Percentiles rank a stretch among this genome's conserved stretches.
These are phyloP conservation scores for Ophiothrix spiculata DNA, from an alignment of 35 echinoderm and acorn worm genomes.

Conservation along the genomic window DNA sequence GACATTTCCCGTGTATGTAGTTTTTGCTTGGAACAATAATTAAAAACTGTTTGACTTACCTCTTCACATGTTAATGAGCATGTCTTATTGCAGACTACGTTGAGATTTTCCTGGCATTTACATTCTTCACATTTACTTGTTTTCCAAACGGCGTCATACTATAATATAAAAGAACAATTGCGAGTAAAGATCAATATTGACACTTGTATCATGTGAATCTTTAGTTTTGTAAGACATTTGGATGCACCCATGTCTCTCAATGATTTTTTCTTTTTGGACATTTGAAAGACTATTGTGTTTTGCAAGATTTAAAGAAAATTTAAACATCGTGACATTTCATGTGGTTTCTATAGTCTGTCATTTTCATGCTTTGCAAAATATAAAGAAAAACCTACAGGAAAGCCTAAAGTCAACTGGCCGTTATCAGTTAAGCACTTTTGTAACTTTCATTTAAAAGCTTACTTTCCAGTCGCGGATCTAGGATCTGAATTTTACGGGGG, in stretches of 20 bases:
- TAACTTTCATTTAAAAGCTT: background rate
- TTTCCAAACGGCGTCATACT: slow-evolving; percentile 9
- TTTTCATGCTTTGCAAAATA: background rate
- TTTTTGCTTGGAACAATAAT: background rate
- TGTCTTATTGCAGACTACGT: background rate
- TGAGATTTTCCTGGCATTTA: slow-evolving; percentile 16
- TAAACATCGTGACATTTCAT: no score
- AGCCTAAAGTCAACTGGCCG: background rate
- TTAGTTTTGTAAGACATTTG: no score
- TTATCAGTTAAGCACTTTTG: background rate
- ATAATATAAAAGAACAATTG: background rate
- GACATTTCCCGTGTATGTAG: no score
- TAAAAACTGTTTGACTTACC: background rate
- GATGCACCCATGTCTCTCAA: no score
- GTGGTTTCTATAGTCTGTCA: background rate
- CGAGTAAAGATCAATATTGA: background rate
- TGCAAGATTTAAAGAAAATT: no score
- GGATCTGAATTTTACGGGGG: no score
- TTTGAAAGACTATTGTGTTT: no score
- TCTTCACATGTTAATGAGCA: slow-evolving; percentile 11
- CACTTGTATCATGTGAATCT: background rate
- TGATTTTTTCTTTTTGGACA: no score
- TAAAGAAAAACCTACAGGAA: background rate
- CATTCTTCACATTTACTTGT: slow-evolving; percentile 29
- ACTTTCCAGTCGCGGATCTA: no score